These are phyloP conservation scores for Dysidea cf. avara DNA, from an alignment of 37 sponge, comb jelly and placozoan genomes.

Conservation along the genomic window DNA sequence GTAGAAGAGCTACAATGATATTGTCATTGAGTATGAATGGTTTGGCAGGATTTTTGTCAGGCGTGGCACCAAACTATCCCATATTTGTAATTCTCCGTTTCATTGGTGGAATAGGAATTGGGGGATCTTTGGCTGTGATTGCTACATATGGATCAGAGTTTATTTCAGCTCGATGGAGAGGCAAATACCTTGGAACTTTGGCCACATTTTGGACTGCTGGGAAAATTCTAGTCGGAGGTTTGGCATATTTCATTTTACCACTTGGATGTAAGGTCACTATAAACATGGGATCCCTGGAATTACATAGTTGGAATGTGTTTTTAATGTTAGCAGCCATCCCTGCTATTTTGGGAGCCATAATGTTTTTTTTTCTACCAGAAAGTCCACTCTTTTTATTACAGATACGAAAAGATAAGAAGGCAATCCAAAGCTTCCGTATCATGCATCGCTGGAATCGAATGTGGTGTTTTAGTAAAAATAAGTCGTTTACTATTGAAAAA, in stretches of 20 bases:
- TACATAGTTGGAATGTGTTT: constrained; percentile 72
- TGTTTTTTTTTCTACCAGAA: constrained; percentile 72
- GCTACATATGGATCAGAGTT: constrained; percentile 66
- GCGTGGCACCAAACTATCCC: constrained; percentile 46
- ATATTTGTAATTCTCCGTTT: constrained; percentile 48
- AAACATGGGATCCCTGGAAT: neutral
- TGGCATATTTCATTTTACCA: constrained; percentile 73
- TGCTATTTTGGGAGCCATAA: constrained; percentile 33
- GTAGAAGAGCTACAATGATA: constrained; percentile 45
- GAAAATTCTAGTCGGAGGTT: constrained; percentile 33
- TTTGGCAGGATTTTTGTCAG: constrained; percentile 48
- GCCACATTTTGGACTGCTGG: constrained; percentile 64
- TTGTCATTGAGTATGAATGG: constrained; percentile 53
- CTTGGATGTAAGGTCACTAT: neutral
- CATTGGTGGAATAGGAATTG: constrained; percentile 81
- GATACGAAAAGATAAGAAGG: constrained; percentile 22
- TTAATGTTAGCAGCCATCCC: constrained; percentile 60
- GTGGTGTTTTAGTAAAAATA: neutral
- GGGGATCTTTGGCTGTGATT: constrained; percentile 74
- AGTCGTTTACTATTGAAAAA: neutral
- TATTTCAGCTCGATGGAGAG: constrained; percentile 52
- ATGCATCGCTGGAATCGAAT: neutral
- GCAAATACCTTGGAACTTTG: constrained; percentile 48
- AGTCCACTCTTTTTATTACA: constrained; percentile 64
- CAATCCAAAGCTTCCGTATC: neutral